A percentile compares a stretch with the other conserved stretches of the same genome.
Conservation (phyloP, 1,140 invertebrate species). For the Trypoxylus dichotomus region DNA sequence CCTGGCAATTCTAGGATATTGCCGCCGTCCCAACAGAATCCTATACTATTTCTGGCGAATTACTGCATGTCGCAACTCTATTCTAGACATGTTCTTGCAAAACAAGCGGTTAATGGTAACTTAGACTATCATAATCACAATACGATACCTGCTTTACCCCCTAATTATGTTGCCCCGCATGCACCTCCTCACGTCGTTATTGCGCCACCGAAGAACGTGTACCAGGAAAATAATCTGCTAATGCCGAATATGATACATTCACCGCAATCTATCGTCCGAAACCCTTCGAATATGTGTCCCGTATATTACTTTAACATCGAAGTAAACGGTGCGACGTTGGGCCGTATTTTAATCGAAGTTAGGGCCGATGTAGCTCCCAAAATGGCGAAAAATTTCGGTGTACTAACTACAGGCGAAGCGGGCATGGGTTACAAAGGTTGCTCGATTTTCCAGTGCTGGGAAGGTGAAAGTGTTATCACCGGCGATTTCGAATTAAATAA, state of each 20-base stretch:
- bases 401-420: constrained; percentile 76
- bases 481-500: constrained; percentile 82
- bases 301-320: constrained; percentile 79
- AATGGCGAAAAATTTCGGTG: constrained; percentile 88
- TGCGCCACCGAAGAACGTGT: constrained; percentile 50
- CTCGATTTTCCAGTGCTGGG: constrained; percentile 80
- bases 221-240: constrained; percentile 48
- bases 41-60: constrained; percentile 71
- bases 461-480: constrained; percentile 77
- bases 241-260: constrained; percentile 52
- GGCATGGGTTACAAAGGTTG: constrained; percentile 80
- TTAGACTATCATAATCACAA: constrained; percentile 58
- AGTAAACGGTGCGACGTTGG: constrained; percentile 69
- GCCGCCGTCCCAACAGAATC: constrained; percentile 57
- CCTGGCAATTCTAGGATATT: constrained; percentile 55
- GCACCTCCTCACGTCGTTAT: constrained; percentile 48
- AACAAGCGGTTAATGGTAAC: constrained; percentile 62
- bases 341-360: constrained; percentile 81
- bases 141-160: constrained; percentile 34
- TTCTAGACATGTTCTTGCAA: constrained; percentile 65
- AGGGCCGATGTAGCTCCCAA: constrained; percentile 83
- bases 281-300: constrained; percentile 63
- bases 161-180: constrained; percentile 41
- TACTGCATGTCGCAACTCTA: constrained; percentile 75
- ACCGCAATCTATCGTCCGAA: constrained; percentile 54